Conservation (phyloP, 2,113 vertebrate species). For the Buteo buteo region DNA sequence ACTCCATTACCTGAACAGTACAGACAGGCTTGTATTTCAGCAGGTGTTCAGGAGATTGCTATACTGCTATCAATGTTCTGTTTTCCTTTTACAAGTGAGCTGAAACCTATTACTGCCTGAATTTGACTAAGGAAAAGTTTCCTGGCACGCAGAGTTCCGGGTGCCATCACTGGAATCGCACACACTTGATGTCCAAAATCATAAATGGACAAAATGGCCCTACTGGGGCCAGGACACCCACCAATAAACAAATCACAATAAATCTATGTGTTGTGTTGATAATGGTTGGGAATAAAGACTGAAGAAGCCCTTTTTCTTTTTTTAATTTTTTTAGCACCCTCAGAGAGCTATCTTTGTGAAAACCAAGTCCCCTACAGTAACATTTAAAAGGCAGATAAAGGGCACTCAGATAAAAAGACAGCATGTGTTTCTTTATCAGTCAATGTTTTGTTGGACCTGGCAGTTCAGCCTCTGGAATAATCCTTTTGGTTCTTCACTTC, state of each 20-base stretch:
- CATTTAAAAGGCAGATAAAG: slow-evolving; percentile 28
- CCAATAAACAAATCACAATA: not conserved
- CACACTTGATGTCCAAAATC: not conserved
- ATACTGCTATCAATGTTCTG: not conserved
- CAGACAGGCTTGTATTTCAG: not conserved
- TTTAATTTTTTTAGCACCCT: not conserved
- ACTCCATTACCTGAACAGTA: not conserved
- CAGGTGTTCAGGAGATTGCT: not conserved
- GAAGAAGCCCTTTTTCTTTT: not conserved
- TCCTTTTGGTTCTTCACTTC: not conserved
- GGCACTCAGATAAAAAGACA: not conserved
- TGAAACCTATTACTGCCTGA: not conserved
- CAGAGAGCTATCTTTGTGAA: not conserved
- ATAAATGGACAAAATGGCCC: not conserved
- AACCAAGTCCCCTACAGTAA: not conserved
- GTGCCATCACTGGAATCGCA: not conserved
- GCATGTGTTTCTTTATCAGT: slow-evolving; percentile 16
- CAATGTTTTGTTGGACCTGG: not conserved
- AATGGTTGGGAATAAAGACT: not conserved
- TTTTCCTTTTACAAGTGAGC: not conserved
- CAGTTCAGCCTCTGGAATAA: slow-evolving; percentile 24
- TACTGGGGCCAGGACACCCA: not conserved
- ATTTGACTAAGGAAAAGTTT: not conserved
- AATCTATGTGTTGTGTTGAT: not conserved
- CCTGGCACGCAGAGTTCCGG: not conserved